A percentile compares a stretch with the other conserved stretches of the same genome.
Conservation (phyloP, 2,113 vertebrate genomes). For the Dasyprocta punctata region DNA sequence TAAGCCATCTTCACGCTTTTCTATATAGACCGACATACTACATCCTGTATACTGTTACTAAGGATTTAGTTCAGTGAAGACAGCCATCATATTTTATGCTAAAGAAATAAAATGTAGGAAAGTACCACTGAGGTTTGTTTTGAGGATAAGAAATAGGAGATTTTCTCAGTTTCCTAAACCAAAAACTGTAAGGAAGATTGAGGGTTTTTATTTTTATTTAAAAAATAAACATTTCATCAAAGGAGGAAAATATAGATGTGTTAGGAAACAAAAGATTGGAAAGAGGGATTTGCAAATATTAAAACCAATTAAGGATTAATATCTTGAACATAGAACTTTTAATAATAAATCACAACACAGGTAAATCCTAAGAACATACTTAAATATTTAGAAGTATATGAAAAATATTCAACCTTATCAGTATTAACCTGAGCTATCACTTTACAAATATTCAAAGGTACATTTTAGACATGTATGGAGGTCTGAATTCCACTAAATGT, state of each 20-base stretch:
- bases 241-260: background rate
- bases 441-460: background rate
- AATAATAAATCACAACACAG: background rate
- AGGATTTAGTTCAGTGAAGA: background rate
- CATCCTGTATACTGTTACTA: background rate
- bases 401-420: background rate
- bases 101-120: background rate
- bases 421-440: background rate
- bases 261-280: background rate
- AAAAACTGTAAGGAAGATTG: background rate
- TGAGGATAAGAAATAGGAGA: background rate
- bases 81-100: background rate
- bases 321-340: background rate
- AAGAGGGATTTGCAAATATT: background rate
- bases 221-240: background rate
- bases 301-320: background rate
- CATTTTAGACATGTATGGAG: background rate
- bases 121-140: rapidly evolving
- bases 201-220: background rate
- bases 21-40: background rate
- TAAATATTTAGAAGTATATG: background rate
- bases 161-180: background rate
- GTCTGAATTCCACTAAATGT: background rate
- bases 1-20: background rate
- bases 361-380: background rate